Evolutionary conservation across 2,888 invertebrate species (phyloP).

Genomic region (Drosophila atripex): DNA sequence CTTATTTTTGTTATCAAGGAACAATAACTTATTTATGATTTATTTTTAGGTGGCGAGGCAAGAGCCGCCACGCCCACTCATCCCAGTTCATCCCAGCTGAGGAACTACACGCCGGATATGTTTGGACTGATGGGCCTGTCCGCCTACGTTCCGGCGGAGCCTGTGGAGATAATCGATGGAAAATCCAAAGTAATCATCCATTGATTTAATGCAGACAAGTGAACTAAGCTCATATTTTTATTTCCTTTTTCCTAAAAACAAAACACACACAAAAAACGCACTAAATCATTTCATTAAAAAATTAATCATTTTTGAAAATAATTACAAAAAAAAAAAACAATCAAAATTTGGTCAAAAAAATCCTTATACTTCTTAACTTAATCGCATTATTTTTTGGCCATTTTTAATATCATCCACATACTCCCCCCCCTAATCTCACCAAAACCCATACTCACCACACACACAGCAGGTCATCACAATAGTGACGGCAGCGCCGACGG

Average conservation of each 20-base stretch:
- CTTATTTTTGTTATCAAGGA: too few relatives aligned
- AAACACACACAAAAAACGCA: neutral
- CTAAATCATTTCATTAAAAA: neutral
- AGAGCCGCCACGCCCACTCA: conserved; percentile 55
- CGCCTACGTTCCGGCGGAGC: conserved; percentile 85
- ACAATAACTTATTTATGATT: too few relatives aligned
- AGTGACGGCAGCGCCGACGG: conserved; percentile 73
- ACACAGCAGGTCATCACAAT: conserved; percentile 77
- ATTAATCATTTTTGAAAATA: neutral
- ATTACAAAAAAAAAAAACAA: neutral
- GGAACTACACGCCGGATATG: conserved; percentile 81
- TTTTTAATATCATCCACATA: neutral
- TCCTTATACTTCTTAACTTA: too few relatives aligned
- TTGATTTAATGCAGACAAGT: conserved; percentile 49
- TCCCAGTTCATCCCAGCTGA: conserved; percentile 52
- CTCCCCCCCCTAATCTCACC: conserved; percentile 22
- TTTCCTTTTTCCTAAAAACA: conserved; percentile 41
- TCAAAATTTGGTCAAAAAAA: neutral
- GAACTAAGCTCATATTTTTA: conserved; percentile 52
- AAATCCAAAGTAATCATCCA: conserved; percentile 87
- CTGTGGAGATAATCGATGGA: conserved; percentile 86
- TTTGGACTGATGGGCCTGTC: conserved; percentile 85
- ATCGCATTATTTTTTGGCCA: conserved; percentile 6
- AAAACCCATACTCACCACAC: conserved; percentile 23
- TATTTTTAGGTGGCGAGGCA: conserved; percentile 41